These are phyloP conservation scores for Perizoma flavofasciatum DNA, from an alignment of 2,888 invertebrate species.

Conservation along the genomic window DNA sequence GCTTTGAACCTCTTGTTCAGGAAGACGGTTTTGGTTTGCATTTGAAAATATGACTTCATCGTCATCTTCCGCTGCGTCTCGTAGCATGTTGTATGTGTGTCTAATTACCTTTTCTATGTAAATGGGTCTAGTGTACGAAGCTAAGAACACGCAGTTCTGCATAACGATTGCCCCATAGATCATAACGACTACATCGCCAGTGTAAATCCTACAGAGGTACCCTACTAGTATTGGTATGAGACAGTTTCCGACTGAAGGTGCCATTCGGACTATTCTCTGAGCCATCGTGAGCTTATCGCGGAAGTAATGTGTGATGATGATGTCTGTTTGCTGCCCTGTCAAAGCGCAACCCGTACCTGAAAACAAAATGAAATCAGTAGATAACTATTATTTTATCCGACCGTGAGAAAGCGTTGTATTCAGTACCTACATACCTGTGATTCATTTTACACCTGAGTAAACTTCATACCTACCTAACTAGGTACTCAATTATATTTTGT, in stretches of 20 bases:
- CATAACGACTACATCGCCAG: conserved; percentile 73
- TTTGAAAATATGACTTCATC: conserved; percentile 85
- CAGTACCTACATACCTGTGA: conserved; percentile 7
- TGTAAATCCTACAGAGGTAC: conserved; percentile 70
- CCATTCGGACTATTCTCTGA: conserved; percentile 78
- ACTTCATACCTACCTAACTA: conserved; percentile 18
- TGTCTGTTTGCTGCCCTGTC: conserved; percentile 83
- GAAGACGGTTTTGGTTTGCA: conserved; percentile 44
- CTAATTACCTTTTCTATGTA: conserved; percentile 78
- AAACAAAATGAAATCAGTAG: conserved; percentile 42
- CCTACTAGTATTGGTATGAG: conserved; percentile 79
- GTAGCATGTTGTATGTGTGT: conserved; percentile 73
- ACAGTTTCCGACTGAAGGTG: conserved; percentile 81
- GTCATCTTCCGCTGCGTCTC: conserved; percentile 76
- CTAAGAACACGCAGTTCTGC: conserved; percentile 81
- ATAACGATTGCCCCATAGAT: conserved; percentile 84
- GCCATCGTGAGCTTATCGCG: conserved; percentile 80
- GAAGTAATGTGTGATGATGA: conserved; percentile 84
- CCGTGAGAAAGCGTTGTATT: conserved; percentile 15
- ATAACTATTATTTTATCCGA: conserved; percentile 5
- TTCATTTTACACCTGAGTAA: conserved; percentile 36
- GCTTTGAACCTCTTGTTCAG: conserved; percentile 32
- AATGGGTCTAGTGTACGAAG: conserved; percentile 80
- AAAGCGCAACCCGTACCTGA: conserved; percentile 83
- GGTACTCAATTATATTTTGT: conserved; percentile 25